Conservation (phyloP, 2,888 invertebrate species). For the Helicoverpa assulta region DNA sequence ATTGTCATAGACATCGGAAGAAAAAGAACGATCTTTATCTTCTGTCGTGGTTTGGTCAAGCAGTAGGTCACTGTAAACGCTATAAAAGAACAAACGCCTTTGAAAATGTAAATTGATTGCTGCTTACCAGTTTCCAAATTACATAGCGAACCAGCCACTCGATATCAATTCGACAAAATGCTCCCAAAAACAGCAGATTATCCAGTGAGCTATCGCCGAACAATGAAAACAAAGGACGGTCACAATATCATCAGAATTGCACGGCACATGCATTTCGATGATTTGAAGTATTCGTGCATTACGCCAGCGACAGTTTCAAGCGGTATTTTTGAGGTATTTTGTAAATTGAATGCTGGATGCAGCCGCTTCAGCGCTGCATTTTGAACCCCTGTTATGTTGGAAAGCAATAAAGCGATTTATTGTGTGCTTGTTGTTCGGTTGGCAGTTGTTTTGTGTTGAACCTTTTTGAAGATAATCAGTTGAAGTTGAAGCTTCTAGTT, state of each 20-base stretch:
- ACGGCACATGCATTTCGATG: constrained; percentile 9
- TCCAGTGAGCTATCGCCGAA: background rate
- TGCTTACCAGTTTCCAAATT: background rate
- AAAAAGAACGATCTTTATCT: too few relatives aligned
- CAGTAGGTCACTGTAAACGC: background rate
- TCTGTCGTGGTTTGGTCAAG: background rate
- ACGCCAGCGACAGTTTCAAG: constrained; percentile 16
- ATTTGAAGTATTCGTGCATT: constrained; percentile 19
- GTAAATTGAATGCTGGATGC: constrained; percentile 23
- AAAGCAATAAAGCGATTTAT: constrained; percentile 10
- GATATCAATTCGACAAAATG: background rate
- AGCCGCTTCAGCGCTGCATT: constrained; percentile 24
- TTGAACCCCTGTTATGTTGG: background rate
- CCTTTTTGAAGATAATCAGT: background rate
- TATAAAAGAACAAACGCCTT: background rate
- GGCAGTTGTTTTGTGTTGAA: background rate
- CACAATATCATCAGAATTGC: background rate
- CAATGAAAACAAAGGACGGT: constrained; percentile 8
- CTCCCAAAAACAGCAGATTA: background rate
- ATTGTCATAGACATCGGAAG: too few relatives aligned
- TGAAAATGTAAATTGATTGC: background rate
- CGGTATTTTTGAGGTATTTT: constrained; percentile 36
- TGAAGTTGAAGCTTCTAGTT: too few relatives aligned
- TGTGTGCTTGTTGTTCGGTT: background rate
- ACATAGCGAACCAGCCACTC: background rate